phyloP scores from a whole-genome alignment of 2,888 invertebrate species.

The Orthonevra nobilis region DNA sequence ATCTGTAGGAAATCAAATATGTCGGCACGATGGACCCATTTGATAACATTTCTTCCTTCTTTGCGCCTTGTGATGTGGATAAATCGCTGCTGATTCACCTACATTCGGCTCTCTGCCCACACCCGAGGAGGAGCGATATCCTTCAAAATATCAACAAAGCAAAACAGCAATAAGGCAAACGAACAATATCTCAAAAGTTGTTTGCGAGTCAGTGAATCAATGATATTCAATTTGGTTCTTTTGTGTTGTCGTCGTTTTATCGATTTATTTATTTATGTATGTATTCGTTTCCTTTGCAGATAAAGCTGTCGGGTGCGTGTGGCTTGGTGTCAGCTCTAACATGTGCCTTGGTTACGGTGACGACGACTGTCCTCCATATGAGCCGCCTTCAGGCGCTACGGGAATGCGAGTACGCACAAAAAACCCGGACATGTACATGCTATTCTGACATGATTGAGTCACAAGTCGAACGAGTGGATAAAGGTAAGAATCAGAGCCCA shows the following conservation, averaged over 20 bases:
- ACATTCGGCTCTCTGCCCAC: slow-evolving; percentile 5
- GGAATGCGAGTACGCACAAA: slow-evolving; percentile 92
- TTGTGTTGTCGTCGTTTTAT: slow-evolving; percentile 16
- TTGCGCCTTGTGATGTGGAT: slow-evolving; percentile 10
- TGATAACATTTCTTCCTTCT: no score
- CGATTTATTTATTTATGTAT: neutral
- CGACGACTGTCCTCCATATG: slow-evolving; percentile 96
- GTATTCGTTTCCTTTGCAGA: slow-evolving; percentile 81
- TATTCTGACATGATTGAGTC: slow-evolving; percentile 87
- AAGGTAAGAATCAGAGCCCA: slow-evolving; percentile 74
- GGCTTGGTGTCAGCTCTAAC: slow-evolving; percentile 92
- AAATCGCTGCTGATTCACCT: slow-evolving; percentile 32
- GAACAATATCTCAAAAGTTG: slow-evolving; percentile 26
- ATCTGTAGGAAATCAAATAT: slow-evolving; percentile 24
- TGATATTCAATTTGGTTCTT: slow-evolving; percentile 50
- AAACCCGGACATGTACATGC: slow-evolving; percentile 88
- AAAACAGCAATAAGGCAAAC: slow-evolving; percentile 16
- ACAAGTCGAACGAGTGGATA: slow-evolving; percentile 81
- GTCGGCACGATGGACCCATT: no score
- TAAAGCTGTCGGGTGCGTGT: slow-evolving; percentile 93
- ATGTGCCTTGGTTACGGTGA: slow-evolving; percentile 91
- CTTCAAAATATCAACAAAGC: neutral
- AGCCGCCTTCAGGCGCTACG: slow-evolving; percentile 91
- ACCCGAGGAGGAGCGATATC: slow-evolving; percentile 17
- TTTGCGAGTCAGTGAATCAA: slow-evolving; percentile 50